Conservation (phyloP, 2,797 vertebrate genomes). For the Allobates femoralis region DNA sequence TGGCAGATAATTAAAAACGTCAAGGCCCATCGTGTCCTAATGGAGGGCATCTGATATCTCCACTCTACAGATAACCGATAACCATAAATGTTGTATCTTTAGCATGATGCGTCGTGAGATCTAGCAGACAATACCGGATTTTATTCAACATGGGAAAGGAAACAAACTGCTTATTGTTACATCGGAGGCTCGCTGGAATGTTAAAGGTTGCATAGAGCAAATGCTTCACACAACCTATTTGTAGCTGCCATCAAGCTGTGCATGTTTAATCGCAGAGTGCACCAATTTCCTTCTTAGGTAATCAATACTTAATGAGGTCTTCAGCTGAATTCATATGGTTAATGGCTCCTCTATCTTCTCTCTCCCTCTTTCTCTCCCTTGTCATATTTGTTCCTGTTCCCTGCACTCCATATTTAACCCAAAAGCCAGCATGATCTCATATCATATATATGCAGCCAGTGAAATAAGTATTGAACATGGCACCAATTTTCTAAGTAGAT, state of each 20-base stretch:
- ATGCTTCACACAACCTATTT: slow-evolving; percentile 21
- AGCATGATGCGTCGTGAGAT: background rate
- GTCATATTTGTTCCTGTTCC: slow-evolving; percentile 10
- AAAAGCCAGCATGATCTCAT: background rate
- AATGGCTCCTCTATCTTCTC: slow-evolving; percentile 40
- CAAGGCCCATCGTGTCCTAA: background rate
- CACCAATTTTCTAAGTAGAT: no score
- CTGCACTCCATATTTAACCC: background rate
- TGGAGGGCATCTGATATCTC: background rate
- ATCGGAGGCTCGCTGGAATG: background rate
- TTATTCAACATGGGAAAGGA: background rate
- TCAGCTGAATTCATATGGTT: slow-evolving; percentile 39
- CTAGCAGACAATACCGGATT: background rate
- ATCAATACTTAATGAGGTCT: slow-evolving; percentile 60
- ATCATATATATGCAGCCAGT: no score
- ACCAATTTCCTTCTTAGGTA: slow-evolving; percentile 46
- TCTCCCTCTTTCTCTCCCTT: background rate
- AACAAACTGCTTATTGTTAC: slow-evolving; percentile 4
- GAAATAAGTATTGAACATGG: no score
- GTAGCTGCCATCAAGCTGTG: slow-evolving; percentile 43
- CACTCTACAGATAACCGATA: background rate
- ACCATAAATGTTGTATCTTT: background rate
- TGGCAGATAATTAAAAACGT: background rate
- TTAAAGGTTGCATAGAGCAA: slow-evolving; percentile 31
- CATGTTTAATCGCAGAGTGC: slow-evolving; percentile 55